Evolutionary conservation across 2,888 invertebrate species (phyloP), one percentile per base, ranked within the genome.

Genomic region (Malachius bipustulatus): DNA sequence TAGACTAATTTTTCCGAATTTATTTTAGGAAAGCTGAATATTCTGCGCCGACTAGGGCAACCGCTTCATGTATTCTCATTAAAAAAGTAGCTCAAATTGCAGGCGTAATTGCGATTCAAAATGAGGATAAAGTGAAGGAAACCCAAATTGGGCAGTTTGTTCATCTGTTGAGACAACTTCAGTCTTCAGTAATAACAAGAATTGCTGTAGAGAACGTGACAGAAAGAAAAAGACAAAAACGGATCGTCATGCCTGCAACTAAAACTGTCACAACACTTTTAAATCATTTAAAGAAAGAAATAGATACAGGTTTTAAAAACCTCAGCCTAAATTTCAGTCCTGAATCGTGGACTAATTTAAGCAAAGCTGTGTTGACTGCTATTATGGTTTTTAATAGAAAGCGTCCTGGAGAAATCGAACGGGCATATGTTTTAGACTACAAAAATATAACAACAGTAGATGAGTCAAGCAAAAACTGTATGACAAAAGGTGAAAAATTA

Each of bases 351-450:
- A 19, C n/a, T n/a, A 19, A 19, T 6, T n/a, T 19, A 8, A 19
- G 24, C n/a, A 19, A 19, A 19, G 24, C 24, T 8, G 24, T 19
- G n/a, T n/a, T 19, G 24, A 19, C 24, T 8, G 24, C n/a, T 19
- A 19, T n/a, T 8, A n/a, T 19, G 6, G n/a, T 19, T 19, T 19
- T 19, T 19, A 19, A 19, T 19, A 19, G 24, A 19, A 19, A 8
- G 24, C 6, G 24, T 6, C 24, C 24, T 8, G n/a, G 24, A 19
- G 24, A 19, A 19, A 19, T n/a, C 6, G 24, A 19, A n/a, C 6
- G 24, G n/a, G 24, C 24, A 19, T 19, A 8, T 19, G 24, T 19
- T 8, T 8, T 19, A n/a, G 24, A 19, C n/a, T 19, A 19, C n/a
- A 19, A 19, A 19, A 19, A n/a, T n/a, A 8, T 19, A n/a, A 8